A percentile compares a stretch with the other conserved stretches of the same genome.
phyloP scores from a whole-genome alignment of 2,888 invertebrate species.

The Cryptus viduatorius region DNA sequence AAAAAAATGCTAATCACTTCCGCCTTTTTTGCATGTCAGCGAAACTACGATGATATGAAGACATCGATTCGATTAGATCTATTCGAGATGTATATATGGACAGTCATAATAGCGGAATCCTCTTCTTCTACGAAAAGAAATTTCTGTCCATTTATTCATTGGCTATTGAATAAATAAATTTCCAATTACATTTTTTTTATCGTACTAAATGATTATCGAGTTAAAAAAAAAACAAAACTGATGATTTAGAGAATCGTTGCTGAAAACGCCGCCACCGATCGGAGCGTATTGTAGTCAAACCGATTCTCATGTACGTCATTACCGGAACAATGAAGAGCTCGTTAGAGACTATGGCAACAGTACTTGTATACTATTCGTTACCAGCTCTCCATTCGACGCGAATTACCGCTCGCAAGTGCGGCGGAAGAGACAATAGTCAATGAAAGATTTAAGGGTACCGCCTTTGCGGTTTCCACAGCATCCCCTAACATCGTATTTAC shows the following conservation, averaged over 20 bases:
- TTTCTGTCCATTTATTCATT: no score
- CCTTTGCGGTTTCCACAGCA: slow-evolving; percentile 34
- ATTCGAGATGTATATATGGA: no score
- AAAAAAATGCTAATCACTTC: no score
- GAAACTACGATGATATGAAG: no score
- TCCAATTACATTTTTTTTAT: background rate
- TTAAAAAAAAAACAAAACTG: background rate
- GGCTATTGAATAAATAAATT: background rate
- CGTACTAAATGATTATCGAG: background rate
- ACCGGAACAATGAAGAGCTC: slow-evolving; percentile 65
- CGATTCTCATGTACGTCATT: slow-evolving; percentile 64
- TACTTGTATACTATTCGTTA: slow-evolving; percentile 43
- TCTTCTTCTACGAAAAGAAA: no score
- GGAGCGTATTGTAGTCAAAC: slow-evolving; percentile 26
- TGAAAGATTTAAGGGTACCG: slow-evolving; percentile 68
- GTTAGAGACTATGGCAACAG: slow-evolving; percentile 48
- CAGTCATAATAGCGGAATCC: no score
- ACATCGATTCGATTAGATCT: no score
- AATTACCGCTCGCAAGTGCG: slow-evolving; percentile 61
- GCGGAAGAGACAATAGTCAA: slow-evolving; percentile 60
- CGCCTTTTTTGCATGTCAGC: no score
- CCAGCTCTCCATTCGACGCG: slow-evolving; percentile 35
- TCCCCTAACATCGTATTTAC: slow-evolving; percentile 28
- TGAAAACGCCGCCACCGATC: slow-evolving; percentile 41
- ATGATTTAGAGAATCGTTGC: background rate